Evolutionary conservation across 1,140 invertebrate genomes (phyloP).

Genomic region (Drosophila equinoxialis): DNA sequence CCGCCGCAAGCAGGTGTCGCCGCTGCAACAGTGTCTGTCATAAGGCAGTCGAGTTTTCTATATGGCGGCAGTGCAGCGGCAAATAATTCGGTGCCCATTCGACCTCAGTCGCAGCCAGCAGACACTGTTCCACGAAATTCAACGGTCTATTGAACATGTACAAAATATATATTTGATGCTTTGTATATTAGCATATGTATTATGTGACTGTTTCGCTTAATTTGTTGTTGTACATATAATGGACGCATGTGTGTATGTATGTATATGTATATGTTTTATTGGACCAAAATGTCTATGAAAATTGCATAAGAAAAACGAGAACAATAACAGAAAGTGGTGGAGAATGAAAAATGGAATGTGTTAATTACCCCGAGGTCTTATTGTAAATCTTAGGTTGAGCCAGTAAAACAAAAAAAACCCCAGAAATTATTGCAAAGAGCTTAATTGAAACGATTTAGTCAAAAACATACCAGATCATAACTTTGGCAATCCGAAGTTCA

Average conservation of each 20-base stretch:
- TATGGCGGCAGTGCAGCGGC: slow-evolving; percentile 60
- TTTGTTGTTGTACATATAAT: slow-evolving; percentile 6
- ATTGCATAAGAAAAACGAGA: slow-evolving; percentile 28
- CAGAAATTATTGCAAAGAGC: not conserved
- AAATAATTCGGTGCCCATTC: slow-evolving; percentile 23
- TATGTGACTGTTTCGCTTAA: slow-evolving; percentile 4
- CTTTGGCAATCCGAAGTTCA: not conserved
- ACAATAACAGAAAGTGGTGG: slow-evolving; percentile 16
- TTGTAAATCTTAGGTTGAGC: not conserved
- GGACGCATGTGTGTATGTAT: slow-evolving; percentile 9
- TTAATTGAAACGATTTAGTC: not conserved
- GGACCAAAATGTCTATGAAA: slow-evolving; percentile 36
- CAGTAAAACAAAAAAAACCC: not conserved
- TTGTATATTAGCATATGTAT: slow-evolving; percentile 24
- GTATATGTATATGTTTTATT: slow-evolving; percentile 19
- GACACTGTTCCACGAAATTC: slow-evolving; percentile 55
- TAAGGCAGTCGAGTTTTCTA: slow-evolving; percentile 77
- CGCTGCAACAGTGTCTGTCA: slow-evolving; percentile 77
- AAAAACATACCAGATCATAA: not conserved
- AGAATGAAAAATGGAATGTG: not conserved
- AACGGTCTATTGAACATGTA: slow-evolving; percentile 56
- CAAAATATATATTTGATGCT: not conserved
- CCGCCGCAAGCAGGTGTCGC: slow-evolving; percentile 78
- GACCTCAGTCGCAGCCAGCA: slow-evolving; percentile 61
- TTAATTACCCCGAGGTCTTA: slow-evolving; percentile 1